Evolutionary conservation across 2,113 vertebrate genomes (phyloP), one percentile per base, ranked within the genome.

Genomic region (Microcebus tavaratra): DNA sequence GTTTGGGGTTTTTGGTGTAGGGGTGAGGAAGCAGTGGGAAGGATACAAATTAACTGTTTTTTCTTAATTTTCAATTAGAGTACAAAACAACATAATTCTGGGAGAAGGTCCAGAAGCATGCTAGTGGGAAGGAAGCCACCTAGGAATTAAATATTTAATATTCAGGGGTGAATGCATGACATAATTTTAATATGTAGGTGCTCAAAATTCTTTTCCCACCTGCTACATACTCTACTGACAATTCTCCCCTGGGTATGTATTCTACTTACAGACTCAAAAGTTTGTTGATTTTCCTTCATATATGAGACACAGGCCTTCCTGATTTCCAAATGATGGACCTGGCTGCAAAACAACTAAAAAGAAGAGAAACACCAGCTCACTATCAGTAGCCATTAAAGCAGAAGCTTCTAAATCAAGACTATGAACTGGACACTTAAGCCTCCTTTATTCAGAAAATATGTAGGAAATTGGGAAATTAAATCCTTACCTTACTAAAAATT

Each of bases 231-330:
- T 75, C 89, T 85, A 94, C 39, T 11, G 20, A 70, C 27, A 96
- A 73, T 23, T 87, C 53, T 89, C 59, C 55, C 45, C 57, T 55
- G 25, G 29, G 18, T 67, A 88, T 73, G n/a, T 85, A 85, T 72
- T 8, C 72, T 94, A 99, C 99, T 99, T 96, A 99, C 99, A 21
- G 99, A 99, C 31, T 99, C 99, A 98, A 99, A 99, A 97, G 97
- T 98, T 63, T 95, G 82, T 79, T 98, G 98, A 98, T 99, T 99
- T 81, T 98, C 98, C 96, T 99, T 99, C 99, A 99, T 99, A 94
- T 99, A 99, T 36, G 97, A 95, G 25, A 99, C 99, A 1, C 99
- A 99, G 83, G 99, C 99, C 96, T 98, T 99, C 80, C 99, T 98
- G 84, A 99, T 98, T 92, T 98, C 99, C 95, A 98, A 68, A 53